Evolutionary conservation across 2,888 invertebrate genomes (phyloP), one percentile per base, ranked within the genome.

Genomic region (Pyralis farinalis): DNA sequence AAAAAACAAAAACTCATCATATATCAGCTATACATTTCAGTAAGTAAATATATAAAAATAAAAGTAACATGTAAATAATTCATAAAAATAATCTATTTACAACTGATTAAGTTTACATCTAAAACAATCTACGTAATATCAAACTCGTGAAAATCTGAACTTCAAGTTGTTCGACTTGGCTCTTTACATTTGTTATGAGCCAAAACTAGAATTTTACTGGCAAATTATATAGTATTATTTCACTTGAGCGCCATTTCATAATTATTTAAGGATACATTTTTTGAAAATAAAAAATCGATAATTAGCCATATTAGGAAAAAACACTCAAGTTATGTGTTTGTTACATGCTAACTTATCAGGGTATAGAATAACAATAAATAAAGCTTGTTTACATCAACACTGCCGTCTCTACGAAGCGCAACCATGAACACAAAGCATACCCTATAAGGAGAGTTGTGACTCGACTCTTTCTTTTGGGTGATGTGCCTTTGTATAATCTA

Each of bases 21-120:
- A n/a, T n/a, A n/a, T n/a, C n/a, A 79, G 71, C 71, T 74, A 70
- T 77, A 81, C 71, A 80, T 68, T 63, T 62, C 58, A 71, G 74
- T 79, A 83, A 71, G 74, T 79, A 83, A 84, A 83, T 67, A 76
- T 75, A 80, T 71, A 78, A 72, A 77, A 79, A 77, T 71, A 72
- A 75, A 70, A 66, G 61, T 66, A 67, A 71, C 64, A 64, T 73
- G 68, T 77, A 80, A 74, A 75, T 71, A 75, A 79, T 73, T 51
- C 66, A 64, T 71, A 81, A 77, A 73, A 81, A 78, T 68, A 68
- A 71, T 76, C 51, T 82, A 83, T 83, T 72, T 83, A 85, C 83
- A 82, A 16, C 59, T 60, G 56, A 73, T 78, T 71, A 60, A 51
- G 40, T 56, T 63, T 58, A 62, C 42, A 57, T 55, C 51, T 63